Evolutionary conservation across 2,888 invertebrate genomes (phyloP), one percentile per base, ranked within the genome.

Genomic region (Teleogryllus oceanicus): DNA sequence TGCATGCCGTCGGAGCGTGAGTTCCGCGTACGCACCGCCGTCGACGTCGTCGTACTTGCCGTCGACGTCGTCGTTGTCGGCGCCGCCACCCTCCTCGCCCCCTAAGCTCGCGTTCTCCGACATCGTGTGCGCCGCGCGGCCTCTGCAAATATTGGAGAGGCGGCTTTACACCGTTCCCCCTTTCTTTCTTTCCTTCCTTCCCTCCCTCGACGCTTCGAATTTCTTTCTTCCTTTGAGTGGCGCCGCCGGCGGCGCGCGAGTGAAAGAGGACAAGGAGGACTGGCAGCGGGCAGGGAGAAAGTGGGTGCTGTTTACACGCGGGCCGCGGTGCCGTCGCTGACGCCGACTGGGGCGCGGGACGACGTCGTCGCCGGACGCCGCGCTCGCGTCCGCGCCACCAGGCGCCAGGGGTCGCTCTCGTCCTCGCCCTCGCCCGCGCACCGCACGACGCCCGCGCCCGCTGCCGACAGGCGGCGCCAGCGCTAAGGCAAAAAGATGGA

Each of bases 101-200:
- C n/a, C 62, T 62, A 13, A 37, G 62, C 62, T 62, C 62, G 62
- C 8, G 16, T 62, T 62, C 62, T 8, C n/a, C 62, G 62, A 13
- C 62, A 13, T 62, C n/a, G 16, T n/a, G 62, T n/a, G 37, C 62
- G 62, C 62, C 62, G 62, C 62, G 13, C 62, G n/a, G 37, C 37
- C 62, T 62, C 62, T n/a, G 62, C 62, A 62, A 62, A 62, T 62
- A 62, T 62, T 62, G 62, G n/a, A 62, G n/a, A 62, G 62, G 16
- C 16, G n/a, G 62, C 62, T 62, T 62, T n/a, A 62, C 62, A 62
- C 13, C n/a, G 62, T 62, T 62, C 62, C n/a, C 62, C 62, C 62
- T 62, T 62, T 62, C 62, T 62, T 62, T 62, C 13, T n/a, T 62
- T 11, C 62, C 62, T 62, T 62, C 62, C 13, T 13, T 62, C 62